A percentile compares a stretch with the other conserved stretches of the same genome.
Evolutionary conservation across 2,888 invertebrate species (phyloP).

Genomic region (Ennomos erosarius): DNA sequence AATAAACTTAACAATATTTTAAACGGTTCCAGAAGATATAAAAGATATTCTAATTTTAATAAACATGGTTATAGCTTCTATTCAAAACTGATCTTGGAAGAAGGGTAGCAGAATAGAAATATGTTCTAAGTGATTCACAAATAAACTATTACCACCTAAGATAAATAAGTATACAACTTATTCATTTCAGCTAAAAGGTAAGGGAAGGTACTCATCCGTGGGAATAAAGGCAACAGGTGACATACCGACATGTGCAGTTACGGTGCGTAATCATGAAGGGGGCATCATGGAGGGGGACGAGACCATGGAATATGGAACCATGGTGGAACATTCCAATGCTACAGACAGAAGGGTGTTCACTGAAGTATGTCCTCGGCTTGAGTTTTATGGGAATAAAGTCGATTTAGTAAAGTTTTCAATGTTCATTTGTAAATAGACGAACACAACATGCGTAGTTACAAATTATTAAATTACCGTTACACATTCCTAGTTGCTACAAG

Average conservation of each 20-base stretch:
- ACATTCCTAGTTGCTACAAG: too few species aligned
- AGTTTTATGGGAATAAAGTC: constrained; percentile 10
- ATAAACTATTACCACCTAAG: background rate
- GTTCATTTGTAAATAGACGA: too few species aligned
- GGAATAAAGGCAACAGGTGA: constrained; percentile 78
- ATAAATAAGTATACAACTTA: background rate
- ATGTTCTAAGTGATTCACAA: background rate
- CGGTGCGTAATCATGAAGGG: constrained; percentile 62
- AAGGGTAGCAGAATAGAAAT: too few species aligned
- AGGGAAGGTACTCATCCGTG: constrained; percentile 56
- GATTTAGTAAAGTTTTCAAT: background rate
- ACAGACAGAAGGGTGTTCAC: constrained; percentile 64
- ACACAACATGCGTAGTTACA: too few species aligned
- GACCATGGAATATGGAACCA: constrained; percentile 28
- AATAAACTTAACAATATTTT: background rate
- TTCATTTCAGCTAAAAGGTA: constrained; percentile 11
- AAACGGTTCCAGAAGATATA: background rate
- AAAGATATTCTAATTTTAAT: background rate
- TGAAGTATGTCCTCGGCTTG: constrained; percentile 64
- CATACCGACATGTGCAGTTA: constrained; percentile 72
- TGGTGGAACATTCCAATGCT: constrained; percentile 50
- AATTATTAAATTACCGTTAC: too few species aligned
- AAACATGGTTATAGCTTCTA: background rate
- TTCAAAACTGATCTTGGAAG: too few species aligned
- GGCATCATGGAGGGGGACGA: constrained; percentile 35